These are phyloP conservation scores for Eubasilissa splendida DNA, from an alignment of 2,888 invertebrate genomes.

Conservation along the genomic window DNA sequence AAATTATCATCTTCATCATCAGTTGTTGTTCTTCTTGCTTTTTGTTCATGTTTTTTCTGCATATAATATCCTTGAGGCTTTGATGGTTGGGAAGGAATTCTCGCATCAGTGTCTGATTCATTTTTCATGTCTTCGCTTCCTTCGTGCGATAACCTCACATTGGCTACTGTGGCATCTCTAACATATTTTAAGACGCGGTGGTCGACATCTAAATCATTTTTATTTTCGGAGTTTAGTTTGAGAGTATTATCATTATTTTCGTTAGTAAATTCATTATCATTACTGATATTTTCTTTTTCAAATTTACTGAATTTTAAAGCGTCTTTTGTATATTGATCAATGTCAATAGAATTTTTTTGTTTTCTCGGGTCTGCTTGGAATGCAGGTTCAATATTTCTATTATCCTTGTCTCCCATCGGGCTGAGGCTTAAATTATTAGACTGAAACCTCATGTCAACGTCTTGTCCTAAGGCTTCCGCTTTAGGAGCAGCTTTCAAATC, in stretches of 20 bases:
- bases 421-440: slow-evolving; percentile 59
- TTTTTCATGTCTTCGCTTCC: slow-evolving; percentile 59
- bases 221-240: slow-evolving; percentile 13
- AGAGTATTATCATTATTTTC: slow-evolving; percentile 53
- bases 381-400: slow-evolving; percentile 18
- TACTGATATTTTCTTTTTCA: slow-evolving; percentile 70
- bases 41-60: slow-evolving; percentile 63
- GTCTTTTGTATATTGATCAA: slow-evolving; percentile 73
- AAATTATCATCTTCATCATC: slow-evolving; percentile 75
- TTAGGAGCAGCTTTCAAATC: slow-evolving; percentile 62
- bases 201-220: slow-evolving; percentile 65
- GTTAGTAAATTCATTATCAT: slow-evolving; percentile 65
- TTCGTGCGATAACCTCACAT: slow-evolving; percentile 58
- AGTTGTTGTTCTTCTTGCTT: slow-evolving; percentile 69
- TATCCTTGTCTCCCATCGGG: slow-evolving; percentile 30
- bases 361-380: slow-evolving; percentile 60
- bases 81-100: slow-evolving; percentile 70
- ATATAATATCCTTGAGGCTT: slow-evolving; percentile 60
- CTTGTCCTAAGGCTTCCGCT: slow-evolving; percentile 68
- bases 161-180: slow-evolving; percentile 63
- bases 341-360: slow-evolving; percentile 70
- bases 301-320: slow-evolving; percentile 70
- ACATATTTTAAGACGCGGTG: slow-evolving; percentile 70
- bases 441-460: slow-evolving; percentile 72
- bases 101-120: slow-evolving; percentile 69